Conservation (phyloP, 2,113 vertebrate genomes). For the Pygoscelis antarcticus region DNA sequence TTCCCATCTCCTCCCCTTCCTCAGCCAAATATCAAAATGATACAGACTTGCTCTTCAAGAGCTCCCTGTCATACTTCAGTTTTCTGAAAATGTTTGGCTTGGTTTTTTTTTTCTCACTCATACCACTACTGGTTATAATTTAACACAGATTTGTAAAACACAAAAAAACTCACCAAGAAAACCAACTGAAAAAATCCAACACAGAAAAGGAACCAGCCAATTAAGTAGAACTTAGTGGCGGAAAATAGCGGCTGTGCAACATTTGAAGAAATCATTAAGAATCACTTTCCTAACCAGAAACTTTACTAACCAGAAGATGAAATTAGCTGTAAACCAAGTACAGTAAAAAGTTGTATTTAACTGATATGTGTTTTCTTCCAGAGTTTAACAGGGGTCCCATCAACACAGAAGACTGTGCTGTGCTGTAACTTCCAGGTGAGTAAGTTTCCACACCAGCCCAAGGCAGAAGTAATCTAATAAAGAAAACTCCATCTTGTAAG, state of each 20-base stretch:
- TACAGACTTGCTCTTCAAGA: background rate
- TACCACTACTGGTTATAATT: background rate
- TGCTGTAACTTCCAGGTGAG: background rate
- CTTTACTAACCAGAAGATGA: background rate
- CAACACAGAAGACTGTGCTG: background rate
- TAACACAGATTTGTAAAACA: background rate
- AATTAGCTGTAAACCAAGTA: background rate
- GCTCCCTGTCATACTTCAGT: background rate
- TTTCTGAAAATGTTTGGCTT: background rate
- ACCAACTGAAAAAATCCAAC: accelerated
- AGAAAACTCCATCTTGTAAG: background rate
- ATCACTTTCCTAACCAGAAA: background rate
- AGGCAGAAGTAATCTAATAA: background rate
- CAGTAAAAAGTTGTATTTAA: background rate
- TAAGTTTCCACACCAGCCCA: background rate
- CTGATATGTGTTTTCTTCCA: accelerated
- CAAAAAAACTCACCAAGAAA: background rate
- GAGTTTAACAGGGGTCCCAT: background rate
- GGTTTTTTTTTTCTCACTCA: background rate
- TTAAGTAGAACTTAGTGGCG: background rate
- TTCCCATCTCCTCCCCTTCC: background rate
- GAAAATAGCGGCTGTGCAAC: background rate
- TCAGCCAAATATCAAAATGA: background rate
- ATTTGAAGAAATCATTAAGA: background rate
- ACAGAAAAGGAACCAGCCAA: background rate